A percentile compares a stretch with the other conserved stretches of the same genome.
These are phyloP conservation scores for Acrobasis repandana DNA, from an alignment of 2,888 invertebrate genomes.

Conservation along the genomic window DNA sequence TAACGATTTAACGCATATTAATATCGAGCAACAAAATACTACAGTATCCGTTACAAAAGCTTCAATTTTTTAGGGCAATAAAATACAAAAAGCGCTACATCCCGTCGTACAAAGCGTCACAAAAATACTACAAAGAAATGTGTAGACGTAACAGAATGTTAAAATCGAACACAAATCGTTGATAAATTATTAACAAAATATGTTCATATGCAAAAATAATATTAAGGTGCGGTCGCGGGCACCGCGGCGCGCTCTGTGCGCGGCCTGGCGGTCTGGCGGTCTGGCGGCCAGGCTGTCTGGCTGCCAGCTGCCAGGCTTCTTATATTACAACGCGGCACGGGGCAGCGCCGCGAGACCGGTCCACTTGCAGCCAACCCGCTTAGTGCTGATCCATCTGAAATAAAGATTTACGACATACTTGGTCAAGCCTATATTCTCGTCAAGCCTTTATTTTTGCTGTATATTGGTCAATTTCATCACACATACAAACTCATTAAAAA, in stretches of 20 bases:
- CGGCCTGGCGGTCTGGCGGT: not conserved
- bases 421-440: too few relatives aligned
- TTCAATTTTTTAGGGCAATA: slow-evolving; percentile 37
- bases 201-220: slow-evolving; percentile 70
- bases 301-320: too few relatives aligned
- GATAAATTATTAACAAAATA: slow-evolving; percentile 78
- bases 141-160: slow-evolving; percentile 65
- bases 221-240: slow-evolving; percentile 42
- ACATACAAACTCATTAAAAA: too few relatives aligned
- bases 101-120: slow-evolving; percentile 64
- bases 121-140: slow-evolving; percentile 70
- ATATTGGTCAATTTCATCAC: too few relatives aligned
- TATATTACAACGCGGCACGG: too few relatives aligned
- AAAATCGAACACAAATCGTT: slow-evolving; percentile 67
- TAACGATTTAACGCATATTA: not conserved
- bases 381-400: slow-evolving; percentile 80
- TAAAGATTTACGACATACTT: slow-evolving; percentile 8
- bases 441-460: too few relatives aligned
- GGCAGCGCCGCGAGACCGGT: slow-evolving; percentile 10
- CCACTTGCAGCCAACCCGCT: slow-evolving; percentile 35
- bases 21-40: slow-evolving; percentile 2
- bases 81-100: slow-evolving; percentile 55
- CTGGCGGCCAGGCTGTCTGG: too few relatives aligned
- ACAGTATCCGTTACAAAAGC: not conserved
- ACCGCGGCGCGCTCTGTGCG: slow-evolving; percentile 20